Evolutionary conservation across 2,888 invertebrate species (phyloP).

Genomic region (Diabrotica balteata): DNA sequence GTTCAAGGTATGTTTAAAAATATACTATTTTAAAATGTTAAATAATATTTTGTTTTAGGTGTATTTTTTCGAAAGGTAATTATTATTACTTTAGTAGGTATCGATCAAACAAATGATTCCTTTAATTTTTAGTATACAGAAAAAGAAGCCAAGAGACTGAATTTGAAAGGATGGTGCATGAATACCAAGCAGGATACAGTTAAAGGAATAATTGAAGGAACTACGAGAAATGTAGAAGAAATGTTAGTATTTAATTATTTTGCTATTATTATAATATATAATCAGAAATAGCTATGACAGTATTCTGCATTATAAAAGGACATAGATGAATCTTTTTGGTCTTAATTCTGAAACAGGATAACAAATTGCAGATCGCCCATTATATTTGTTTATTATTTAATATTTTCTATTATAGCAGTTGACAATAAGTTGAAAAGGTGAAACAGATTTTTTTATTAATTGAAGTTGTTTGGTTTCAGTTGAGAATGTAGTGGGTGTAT

Average conservation of each 20-base stretch:
- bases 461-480: no score
- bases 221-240: slow-evolving; percentile 64
- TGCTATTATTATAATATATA: no score
- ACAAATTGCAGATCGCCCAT: no score
- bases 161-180: slow-evolving; percentile 76
- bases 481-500: no score
- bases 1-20: slow-evolving; percentile 63
- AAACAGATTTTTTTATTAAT: no score
- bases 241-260: slow-evolving; percentile 64
- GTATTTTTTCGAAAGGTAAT: slow-evolving; percentile 70
- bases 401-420: no score
- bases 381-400: no score
- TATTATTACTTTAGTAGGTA: slow-evolving; percentile 1
- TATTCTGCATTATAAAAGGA: no score
- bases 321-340: no score
- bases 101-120: slow-evolving; percentile 23
- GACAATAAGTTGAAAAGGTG: no score
- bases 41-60: slow-evolving; percentile 49
- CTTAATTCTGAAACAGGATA: no score
- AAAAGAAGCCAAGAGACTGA: slow-evolving; percentile 68
- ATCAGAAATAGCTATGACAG: no score
- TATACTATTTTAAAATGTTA: neutral
- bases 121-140: slow-evolving; percentile 68
- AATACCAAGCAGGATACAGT: slow-evolving; percentile 75
- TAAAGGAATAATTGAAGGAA: slow-evolving; percentile 72